These are phyloP conservation scores for Eleutherodactylus coqui DNA, from an alignment of 2,797 vertebrate genomes.

Conservation along the genomic window DNA sequence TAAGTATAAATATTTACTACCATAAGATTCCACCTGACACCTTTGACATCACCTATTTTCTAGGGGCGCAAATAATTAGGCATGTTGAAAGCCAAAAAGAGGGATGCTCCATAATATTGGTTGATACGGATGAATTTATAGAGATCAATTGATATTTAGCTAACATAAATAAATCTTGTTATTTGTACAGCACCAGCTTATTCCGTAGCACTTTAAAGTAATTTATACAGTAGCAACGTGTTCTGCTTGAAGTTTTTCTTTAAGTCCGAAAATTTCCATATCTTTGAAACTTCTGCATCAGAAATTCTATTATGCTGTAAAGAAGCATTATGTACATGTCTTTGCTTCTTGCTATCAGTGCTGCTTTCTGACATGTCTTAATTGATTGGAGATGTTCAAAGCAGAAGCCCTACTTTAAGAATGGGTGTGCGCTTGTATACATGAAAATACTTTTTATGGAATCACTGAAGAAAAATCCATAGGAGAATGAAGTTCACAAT, in stretches of 20 bases:
- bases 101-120: neutral
- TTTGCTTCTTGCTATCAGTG: neutral
- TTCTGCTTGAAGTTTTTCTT: no score
- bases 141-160: neutral
- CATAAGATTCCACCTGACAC: neutral
- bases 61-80: neutral
- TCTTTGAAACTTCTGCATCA: neutral
- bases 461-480: neutral
- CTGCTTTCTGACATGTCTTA: neutral
- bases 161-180: no score
- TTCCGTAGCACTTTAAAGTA: no score
- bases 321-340: neutral
- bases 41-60: neutral
- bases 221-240: no score
- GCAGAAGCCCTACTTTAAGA: neutral
- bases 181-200: neutral
- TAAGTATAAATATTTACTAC: neutral
- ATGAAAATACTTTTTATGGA: neutral
- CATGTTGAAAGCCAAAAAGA: neutral
- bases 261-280: no score
- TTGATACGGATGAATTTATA: neutral
- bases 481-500: conserved; percentile 7
- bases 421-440: neutral
- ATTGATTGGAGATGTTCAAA: neutral
- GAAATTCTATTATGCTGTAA: neutral